Conservation (phyloP, 2,797 vertebrate genomes). For the Telmatherina bonti region DNA sequence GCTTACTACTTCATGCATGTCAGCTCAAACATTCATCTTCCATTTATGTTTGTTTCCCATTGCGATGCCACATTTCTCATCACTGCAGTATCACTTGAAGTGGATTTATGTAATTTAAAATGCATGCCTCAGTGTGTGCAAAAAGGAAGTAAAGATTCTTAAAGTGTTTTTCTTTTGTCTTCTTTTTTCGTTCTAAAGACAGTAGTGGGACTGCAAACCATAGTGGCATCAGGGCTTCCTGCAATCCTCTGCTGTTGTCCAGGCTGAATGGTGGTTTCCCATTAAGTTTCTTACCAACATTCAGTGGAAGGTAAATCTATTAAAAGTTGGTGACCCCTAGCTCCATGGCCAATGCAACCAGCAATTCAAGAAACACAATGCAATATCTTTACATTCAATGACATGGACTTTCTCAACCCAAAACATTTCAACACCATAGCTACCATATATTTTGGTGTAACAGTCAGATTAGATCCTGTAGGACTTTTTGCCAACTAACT, state of each 20-base stretch:
- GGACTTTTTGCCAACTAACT: background rate
- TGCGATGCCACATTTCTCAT: constrained; percentile 48
- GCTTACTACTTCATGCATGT: constrained; percentile 23
- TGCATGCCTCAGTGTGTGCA: background rate
- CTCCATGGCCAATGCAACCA: background rate
- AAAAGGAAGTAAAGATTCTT: constrained; percentile 6
- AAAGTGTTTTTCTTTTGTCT: constrained; percentile 7
- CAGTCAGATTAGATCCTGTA: background rate
- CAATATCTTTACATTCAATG: background rate
- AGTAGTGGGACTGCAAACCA: background rate
- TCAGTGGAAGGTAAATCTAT: background rate
- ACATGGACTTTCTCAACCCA: background rate
- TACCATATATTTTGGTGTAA: background rate
- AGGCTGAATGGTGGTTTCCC: constrained; percentile 7
- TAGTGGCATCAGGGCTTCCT: background rate
- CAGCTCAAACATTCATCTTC: constrained; percentile 43
- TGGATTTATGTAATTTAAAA: constrained; percentile 31
- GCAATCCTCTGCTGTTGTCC: background rate
- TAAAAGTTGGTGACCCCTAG: background rate
- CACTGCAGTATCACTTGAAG: constrained; percentile 38
- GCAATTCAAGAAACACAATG: background rate
- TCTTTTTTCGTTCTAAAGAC: too few species aligned
- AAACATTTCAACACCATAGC: background rate
- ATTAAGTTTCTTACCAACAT: background rate
- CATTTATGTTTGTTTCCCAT: constrained; percentile 36